Evolutionary conservation across 2,888 invertebrate genomes (phyloP).

Genomic region (Amblyjoppa fuscipennis): DNA sequence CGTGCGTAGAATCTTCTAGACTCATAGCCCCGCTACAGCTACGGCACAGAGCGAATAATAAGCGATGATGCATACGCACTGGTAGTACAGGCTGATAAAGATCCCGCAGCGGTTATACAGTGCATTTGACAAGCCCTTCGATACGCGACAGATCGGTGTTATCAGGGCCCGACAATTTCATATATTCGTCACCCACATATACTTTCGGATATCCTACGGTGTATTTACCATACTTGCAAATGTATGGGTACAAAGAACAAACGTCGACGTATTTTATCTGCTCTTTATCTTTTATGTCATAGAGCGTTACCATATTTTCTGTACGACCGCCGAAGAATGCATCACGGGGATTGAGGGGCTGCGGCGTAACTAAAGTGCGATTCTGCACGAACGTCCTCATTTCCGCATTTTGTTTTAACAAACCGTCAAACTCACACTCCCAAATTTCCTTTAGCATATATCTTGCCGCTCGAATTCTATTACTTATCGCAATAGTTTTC

Average conservation of each 20-base stretch:
- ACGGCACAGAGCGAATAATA: constrained; percentile 77
- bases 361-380: neutral
- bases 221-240: too few relatives aligned
- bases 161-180: neutral
- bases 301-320: too few relatives aligned
- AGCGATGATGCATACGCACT: too few relatives aligned
- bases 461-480: neutral
- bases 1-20: constrained; percentile 76
- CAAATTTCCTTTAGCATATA: neutral
- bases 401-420: neutral
- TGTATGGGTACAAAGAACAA: too few relatives aligned
- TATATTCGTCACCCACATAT: constrained; percentile 47
- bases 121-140: neutral
- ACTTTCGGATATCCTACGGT: too few relatives aligned
- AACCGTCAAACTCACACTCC: neutral
- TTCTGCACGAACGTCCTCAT: neutral
- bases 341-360: constrained; percentile 51
- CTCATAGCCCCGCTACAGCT: constrained; percentile 58
- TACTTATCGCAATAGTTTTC: neutral
- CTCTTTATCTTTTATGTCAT: too few relatives aligned
- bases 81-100: too few relatives aligned
- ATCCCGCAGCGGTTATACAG: too few relatives aligned
- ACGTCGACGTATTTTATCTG: too few relatives aligned
- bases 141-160: too few relatives aligned
- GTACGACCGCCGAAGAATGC: constrained; percentile 63